Percentiles rank a stretch among this genome's conserved stretches.
These are phyloP conservation scores for Thalassarche chlororhynchos DNA, from an alignment of 2,113 vertebrate species.

Conservation along the genomic window DNA sequence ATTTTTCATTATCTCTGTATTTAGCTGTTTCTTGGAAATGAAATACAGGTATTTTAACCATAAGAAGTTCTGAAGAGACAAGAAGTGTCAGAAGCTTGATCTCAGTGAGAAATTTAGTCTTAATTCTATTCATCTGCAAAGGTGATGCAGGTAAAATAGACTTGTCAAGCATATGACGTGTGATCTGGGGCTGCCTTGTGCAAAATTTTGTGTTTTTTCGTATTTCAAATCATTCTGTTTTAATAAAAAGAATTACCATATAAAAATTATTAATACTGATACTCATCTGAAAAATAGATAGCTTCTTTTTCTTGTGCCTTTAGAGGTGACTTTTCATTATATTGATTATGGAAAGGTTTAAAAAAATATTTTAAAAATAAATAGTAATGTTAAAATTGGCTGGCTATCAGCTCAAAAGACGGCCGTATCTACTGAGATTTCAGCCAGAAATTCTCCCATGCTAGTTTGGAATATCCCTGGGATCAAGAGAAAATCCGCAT, in stretches of 20 bases:
- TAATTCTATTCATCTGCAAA: neutral
- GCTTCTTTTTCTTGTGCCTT: neutral
- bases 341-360: neutral
- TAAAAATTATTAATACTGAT: neutral
- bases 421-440: rapidly evolving
- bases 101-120: neutral
- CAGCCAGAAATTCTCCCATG: neutral
- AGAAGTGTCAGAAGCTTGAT: neutral
- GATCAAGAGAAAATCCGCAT: neutral
- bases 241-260: neutral
- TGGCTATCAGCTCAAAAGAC: neutral
- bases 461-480: neutral
- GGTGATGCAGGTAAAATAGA: neutral
- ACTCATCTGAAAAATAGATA: neutral
- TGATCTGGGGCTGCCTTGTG: neutral
- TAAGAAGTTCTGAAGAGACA: neutral
- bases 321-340: neutral
- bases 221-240: neutral
- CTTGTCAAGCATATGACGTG: neutral
- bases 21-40: neutral
- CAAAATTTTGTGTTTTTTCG: neutral
- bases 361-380: neutral
- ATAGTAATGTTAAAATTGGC: neutral
- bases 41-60: neutral
- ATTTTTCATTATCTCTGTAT: neutral